Conservation (phyloP, 2,797 vertebrate species). For the Chloroceryle inda region DNA sequence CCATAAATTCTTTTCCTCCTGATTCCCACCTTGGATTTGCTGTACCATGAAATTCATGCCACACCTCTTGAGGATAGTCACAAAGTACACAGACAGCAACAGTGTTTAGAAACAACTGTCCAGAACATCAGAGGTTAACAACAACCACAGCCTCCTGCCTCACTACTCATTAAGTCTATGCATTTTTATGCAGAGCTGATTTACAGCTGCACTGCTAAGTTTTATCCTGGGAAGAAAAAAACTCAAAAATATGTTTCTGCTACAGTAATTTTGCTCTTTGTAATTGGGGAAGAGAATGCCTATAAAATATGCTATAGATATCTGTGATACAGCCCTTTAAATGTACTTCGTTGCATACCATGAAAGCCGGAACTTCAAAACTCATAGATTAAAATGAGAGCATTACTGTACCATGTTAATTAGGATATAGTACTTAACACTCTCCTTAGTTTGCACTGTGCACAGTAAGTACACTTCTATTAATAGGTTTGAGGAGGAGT, state of each 20-base stretch:
- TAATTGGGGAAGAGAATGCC: not conserved
- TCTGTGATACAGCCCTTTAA: not conserved
- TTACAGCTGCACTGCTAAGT: slow-evolving; percentile 8
- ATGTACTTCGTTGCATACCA: not conserved
- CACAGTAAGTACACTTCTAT: not conserved
- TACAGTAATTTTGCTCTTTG: slow-evolving; percentile 11
- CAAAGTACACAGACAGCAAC: not conserved
- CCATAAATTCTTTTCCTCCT: not conserved
- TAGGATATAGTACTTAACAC: not conserved
- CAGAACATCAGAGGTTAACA: not conserved
- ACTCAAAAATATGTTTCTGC: slow-evolving; percentile 16
- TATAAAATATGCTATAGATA: not conserved
- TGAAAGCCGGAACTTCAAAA: not conserved
- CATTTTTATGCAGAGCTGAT: slow-evolving; percentile 8
- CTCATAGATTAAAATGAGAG: slow-evolving; percentile 23
- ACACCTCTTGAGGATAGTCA: not conserved
- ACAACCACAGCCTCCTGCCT: not conserved
- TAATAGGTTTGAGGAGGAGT: not conserved
- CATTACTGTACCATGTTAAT: slow-evolving; percentile 18
- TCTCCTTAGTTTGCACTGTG: slow-evolving; percentile 5
- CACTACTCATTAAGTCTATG: not conserved
- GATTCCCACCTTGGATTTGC: not conserved
- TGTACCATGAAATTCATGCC: not conserved
- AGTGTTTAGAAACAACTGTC: not conserved
- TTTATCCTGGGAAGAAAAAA: slow-evolving; percentile 19